Percentiles rank a stretch among this genome's conserved stretches.
Evolutionary conservation across 1,140 invertebrate genomes (phyloP).

Genomic region (Carposina sasakii): DNA sequence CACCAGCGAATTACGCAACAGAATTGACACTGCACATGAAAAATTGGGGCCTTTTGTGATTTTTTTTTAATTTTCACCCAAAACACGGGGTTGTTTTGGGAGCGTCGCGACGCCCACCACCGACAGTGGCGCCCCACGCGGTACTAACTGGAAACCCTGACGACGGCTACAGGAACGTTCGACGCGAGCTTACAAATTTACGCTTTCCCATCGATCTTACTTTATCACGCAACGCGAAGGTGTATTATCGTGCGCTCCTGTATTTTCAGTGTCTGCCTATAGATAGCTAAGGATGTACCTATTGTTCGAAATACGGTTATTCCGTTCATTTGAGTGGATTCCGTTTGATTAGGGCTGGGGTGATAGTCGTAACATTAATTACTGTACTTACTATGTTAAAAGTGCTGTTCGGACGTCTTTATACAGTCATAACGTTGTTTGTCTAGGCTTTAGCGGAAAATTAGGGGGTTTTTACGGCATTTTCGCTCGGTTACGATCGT

Average conservation of each 20-base stretch:
- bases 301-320: slow-evolving; percentile 54
- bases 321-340: slow-evolving; percentile 46
- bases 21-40: too few species aligned
- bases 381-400: too few species aligned
- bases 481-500: too few species aligned
- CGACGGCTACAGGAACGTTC: slow-evolving; percentile 40
- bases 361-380: slow-evolving; percentile 49
- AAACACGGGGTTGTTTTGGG: slow-evolving; percentile 33
- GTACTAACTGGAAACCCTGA: slow-evolving; percentile 56
- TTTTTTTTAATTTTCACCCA: slow-evolving; percentile 8
- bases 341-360: slow-evolving; percentile 52
- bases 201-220: slow-evolving; percentile 11
- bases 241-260: slow-evolving; percentile 15
- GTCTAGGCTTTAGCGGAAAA: too few species aligned
- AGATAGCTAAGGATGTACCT: slow-evolving; percentile 53
- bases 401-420: too few species aligned
- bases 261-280: too few species aligned
- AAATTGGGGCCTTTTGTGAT: too few species aligned
- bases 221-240: slow-evolving; percentile 27
- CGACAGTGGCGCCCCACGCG: slow-evolving; percentile 59
- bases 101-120: slow-evolving; percentile 58
- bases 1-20: too few species aligned
- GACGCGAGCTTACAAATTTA: slow-evolving; percentile 28
- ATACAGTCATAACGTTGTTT: too few species aligned
- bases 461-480: too few species aligned